phyloP scores from a whole-genome alignment of 1,140 invertebrate species.

The roundworm (Caenorhabditis elegans) region DNA sequence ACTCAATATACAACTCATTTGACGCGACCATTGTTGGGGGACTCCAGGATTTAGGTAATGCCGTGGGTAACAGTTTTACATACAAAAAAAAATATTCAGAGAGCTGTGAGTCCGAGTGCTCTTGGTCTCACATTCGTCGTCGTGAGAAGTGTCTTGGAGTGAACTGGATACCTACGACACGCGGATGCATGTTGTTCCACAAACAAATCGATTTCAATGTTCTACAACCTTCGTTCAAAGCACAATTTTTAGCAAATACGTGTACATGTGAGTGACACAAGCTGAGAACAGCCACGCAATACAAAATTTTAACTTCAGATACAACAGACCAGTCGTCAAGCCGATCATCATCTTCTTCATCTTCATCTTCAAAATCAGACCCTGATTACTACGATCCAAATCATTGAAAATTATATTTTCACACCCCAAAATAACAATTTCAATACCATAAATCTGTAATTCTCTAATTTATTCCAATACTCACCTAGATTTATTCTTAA shows the following conservation, averaged over 20 bases:
- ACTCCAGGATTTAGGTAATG: background rate
- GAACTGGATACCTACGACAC: background rate
- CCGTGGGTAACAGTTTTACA: background rate
- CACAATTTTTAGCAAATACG: background rate
- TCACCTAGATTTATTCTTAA: no score
- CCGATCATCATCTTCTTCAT: background rate
- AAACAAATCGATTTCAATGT: constrained; percentile 4
- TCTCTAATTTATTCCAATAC: no score
- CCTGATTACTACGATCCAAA: background rate
- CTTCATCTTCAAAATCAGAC: background rate
- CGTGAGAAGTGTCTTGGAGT: constrained; percentile 3
- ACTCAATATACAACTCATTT: background rate
- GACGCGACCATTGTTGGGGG: constrained; percentile 2
- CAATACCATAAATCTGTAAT: no score
- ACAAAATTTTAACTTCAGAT: background rate
- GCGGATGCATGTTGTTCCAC: constrained; percentile 12
- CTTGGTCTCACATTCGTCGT: background rate
- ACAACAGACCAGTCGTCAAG: background rate
- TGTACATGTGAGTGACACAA: background rate
- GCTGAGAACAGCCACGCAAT: no score
- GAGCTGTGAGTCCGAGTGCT: constrained; percentile 16
- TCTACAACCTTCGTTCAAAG: background rate
- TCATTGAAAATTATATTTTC: background rate
- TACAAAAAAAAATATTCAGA: background rate
- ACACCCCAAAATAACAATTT: no score